Conservation (phyloP, 2,113 vertebrate species). For the Nothobranchius furzeri region DNA sequence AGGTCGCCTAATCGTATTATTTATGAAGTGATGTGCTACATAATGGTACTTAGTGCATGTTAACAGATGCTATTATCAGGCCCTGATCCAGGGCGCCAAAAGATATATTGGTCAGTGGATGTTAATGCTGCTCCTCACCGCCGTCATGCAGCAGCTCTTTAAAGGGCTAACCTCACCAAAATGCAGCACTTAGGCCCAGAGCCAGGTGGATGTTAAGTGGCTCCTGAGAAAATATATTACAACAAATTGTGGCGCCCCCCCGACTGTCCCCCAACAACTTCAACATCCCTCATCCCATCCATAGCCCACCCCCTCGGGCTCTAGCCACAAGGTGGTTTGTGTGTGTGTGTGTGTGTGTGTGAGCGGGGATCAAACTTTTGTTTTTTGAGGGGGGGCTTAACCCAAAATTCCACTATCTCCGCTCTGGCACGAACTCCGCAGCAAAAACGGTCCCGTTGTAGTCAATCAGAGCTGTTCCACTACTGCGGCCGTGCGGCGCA, state of each 20-base stretch:
- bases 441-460: too few species aligned
- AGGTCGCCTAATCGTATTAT: conserved; percentile 99
- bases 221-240: conserved; percentile 80
- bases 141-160: conserved; percentile 87
- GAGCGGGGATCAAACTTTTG: conserved; percentile 28
- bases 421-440: too few species aligned
- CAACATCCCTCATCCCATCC: conserved; percentile 66
- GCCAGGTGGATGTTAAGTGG: conserved; percentile 89
- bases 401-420: too few species aligned
- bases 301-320: conserved; percentile 55
- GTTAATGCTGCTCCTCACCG: conserved; percentile 86
- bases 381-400: background rate
- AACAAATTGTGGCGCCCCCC: conserved; percentile 74
- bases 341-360: conserved; percentile 17
- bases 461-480: too few species aligned
- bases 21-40: conserved; percentile 99
- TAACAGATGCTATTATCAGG: conserved; percentile 99
- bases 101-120: conserved; percentile 97
- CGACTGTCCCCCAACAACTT: conserved; percentile 73
- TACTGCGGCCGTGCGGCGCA: too few species aligned
- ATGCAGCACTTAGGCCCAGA: conserved; percentile 88
- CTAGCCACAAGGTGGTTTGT: conserved; percentile 48
- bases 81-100: conserved; percentile 86
- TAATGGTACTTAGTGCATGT: conserved; percentile 99
- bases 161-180: conserved; percentile 84